These are phyloP conservation scores for Microplitis demolitor DNA, from an alignment of 1,140 invertebrate species.

Conservation along the genomic window DNA sequence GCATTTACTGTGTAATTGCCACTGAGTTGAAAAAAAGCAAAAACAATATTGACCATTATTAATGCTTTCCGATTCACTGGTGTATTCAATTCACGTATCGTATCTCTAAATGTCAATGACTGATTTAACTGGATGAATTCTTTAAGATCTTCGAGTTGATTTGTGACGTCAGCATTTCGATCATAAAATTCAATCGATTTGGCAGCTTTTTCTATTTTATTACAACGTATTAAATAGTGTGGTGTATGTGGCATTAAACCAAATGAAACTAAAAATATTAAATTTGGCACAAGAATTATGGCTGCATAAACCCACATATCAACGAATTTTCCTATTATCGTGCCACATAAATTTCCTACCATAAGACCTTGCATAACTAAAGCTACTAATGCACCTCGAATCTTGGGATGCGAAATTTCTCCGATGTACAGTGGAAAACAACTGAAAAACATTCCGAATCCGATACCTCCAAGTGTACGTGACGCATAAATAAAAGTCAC, in stretches of 20 bases:
- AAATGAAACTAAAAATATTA: slow-evolving; percentile 66
- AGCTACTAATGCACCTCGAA: slow-evolving; percentile 71
- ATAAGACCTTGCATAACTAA: slow-evolving; percentile 54
- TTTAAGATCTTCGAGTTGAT: slow-evolving; percentile 40
- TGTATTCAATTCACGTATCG: slow-evolving; percentile 28
- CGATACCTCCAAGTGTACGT: slow-evolving; percentile 65
- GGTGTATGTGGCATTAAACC: slow-evolving; percentile 76
- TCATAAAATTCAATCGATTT: slow-evolving; percentile 43
- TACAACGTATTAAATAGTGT: slow-evolving; percentile 67
- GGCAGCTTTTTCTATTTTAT: slow-evolving; percentile 65
- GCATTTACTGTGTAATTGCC: slow-evolving; percentile 78
- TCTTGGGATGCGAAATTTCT: slow-evolving; percentile 67
- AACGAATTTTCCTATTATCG: slow-evolving; percentile 68
- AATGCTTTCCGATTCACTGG: slow-evolving; percentile 66
- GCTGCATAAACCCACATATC: slow-evolving; percentile 65
- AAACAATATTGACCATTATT: slow-evolving; percentile 68
- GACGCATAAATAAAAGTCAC: slow-evolving; percentile 62
- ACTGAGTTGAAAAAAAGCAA: slow-evolving; percentile 76
- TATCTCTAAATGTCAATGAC: slow-evolving; percentile 8
- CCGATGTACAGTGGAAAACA: slow-evolving; percentile 71
- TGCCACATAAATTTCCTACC: slow-evolving; percentile 72
- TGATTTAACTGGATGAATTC: slow-evolving; percentile 34
- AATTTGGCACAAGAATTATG: slow-evolving; percentile 63
- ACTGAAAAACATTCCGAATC: slow-evolving; percentile 69
- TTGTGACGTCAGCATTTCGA: slow-evolving; percentile 30